Base-by-base conservation (phyloP, 2,888 invertebrate species). In the Napeogenes sylphis region DNA sequence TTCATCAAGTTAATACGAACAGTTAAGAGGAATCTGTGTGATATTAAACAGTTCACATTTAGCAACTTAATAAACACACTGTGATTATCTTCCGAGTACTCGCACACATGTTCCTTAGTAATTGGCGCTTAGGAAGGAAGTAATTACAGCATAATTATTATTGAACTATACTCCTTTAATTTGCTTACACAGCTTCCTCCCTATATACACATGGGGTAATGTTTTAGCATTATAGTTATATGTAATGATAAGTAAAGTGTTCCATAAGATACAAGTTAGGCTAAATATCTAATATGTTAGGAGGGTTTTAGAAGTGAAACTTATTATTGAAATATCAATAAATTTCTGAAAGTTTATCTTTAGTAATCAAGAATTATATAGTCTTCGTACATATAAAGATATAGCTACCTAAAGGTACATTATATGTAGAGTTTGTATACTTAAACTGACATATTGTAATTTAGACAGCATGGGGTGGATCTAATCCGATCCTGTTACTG, bases 41-140 rank as follows among this genome's bases (percentile, higher is more conserved):
- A 51, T 51, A 51, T 51, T 51, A 30, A 51, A 51, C 45, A n/a
- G 32, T 56, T 63, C 57, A 55, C 60, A 64, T 61, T 58, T 61
- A 64, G 47, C 55, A 55, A 45, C 42, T 46, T 58, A 60, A 60
- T 64, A 64, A 54, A 54, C 47, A 33, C 57, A 30, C 51, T 30
- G 51, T 47, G 56, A 53, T 45, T 47, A 57, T 61, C 47, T 55
- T 21, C 38, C 5, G 10, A 33, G 55, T 51, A 30, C 30, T 51
- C 21, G 51, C 51, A 51, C 51, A 51, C 51, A 51, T 51, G 51
- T 51, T 51, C 51, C 45, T 12, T 45, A 45, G 45, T 56, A 56
- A 56, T 56, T 56, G 45, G 56, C 56, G 56, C 56, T 56, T 56
- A 56, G 56, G 56, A 56, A 56, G 56, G 56, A 45, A 56, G 56